A percentile compares a stretch with the other conserved stretches of the same genome.
These are phyloP conservation scores for Drosophila virilis DNA, from an alignment of 1,140 invertebrate species.

Conservation along the genomic window DNA sequence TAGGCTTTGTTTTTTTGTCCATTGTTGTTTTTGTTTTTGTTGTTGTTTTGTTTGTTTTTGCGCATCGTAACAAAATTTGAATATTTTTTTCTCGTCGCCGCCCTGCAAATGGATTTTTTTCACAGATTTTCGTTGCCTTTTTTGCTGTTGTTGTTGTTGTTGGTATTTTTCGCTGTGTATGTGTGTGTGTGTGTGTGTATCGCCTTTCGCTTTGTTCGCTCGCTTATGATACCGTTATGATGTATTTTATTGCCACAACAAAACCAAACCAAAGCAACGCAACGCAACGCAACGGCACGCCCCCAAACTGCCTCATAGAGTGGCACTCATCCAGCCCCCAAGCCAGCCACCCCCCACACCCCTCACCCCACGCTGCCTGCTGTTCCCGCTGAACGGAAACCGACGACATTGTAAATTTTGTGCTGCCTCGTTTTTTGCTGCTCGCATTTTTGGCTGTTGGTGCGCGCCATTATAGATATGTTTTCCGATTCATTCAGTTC, in stretches of 20 bases:
- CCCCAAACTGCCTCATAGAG: slow-evolving; percentile 31
- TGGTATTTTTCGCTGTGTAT: slow-evolving; percentile 34
- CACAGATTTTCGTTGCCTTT: slow-evolving; percentile 78
- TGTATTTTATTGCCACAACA: slow-evolving; percentile 83
- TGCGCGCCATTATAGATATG: slow-evolving; percentile 46
- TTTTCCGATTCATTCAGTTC: slow-evolving; percentile 45
- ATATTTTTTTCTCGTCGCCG: slow-evolving; percentile 61
- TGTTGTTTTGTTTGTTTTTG: slow-evolving; percentile 67
- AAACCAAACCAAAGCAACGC: slow-evolving; percentile 67
- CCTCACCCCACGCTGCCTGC: not conserved
- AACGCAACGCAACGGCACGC: slow-evolving; percentile 44
- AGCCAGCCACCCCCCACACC: not conserved
- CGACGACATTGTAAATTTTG: slow-evolving; percentile 82
- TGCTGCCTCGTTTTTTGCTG: slow-evolving; percentile 51
- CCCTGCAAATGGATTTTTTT: slow-evolving; percentile 79
- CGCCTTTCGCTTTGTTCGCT: slow-evolving; percentile 71
- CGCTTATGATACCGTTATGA: slow-evolving; percentile 83
- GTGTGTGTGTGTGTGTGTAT: slow-evolving; percentile 61
- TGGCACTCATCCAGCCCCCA: slow-evolving; percentile 4
- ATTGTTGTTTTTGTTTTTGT: slow-evolving; percentile 46
- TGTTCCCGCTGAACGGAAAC: slow-evolving; percentile 57
- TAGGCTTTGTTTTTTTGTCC: slow-evolving; percentile 71
- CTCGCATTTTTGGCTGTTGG: slow-evolving; percentile 30
- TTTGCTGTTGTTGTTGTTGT: slow-evolving; percentile 39
- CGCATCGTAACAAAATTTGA: slow-evolving; percentile 80